These are phyloP conservation scores for Magallana ariakensis DNA, from an alignment of 1,140 invertebrate species.

Conservation along the genomic window DNA sequence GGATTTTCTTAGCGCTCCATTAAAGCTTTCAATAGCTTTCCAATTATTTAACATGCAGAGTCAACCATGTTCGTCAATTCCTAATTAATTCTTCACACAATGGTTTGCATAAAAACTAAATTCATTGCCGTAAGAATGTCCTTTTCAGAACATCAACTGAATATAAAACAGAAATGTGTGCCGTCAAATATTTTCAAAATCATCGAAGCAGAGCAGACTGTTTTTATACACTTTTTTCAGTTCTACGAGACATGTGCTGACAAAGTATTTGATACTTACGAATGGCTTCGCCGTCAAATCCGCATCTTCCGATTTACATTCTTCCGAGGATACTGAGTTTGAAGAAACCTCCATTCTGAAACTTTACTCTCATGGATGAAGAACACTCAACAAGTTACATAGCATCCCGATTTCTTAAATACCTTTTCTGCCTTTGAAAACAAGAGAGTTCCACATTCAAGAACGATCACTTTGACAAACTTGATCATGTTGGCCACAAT, in stretches of 20 bases:
- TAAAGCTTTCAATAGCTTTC: too few relatives aligned
- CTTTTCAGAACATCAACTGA: neutral
- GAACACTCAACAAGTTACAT: neutral
- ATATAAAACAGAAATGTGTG: neutral
- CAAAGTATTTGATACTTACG: neutral
- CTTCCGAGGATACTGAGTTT: neutral
- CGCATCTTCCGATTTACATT: neutral
- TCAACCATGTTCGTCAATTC: neutral
- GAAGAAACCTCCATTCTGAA: neutral
- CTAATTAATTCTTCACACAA: neutral
- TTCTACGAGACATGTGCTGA: neutral
- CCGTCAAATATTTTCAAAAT: slow-evolving; percentile 7
- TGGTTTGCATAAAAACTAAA: neutral
- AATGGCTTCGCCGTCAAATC: neutral
- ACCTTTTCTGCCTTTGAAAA: slow-evolving; percentile 1
- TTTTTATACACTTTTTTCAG: neutral
- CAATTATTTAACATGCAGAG: too few relatives aligned
- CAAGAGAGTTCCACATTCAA: neutral
- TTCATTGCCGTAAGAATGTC: neutral
- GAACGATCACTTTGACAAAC: neutral
- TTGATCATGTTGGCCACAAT: neutral
- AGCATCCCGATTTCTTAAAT: neutral
- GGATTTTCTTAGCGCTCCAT: too few relatives aligned
- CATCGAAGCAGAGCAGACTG: slow-evolving; percentile 17
- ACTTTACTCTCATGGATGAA: neutral